phyloP scores from a whole-genome alignment of 2,797 vertebrate genomes.

The Novumbra hubbsi region DNA sequence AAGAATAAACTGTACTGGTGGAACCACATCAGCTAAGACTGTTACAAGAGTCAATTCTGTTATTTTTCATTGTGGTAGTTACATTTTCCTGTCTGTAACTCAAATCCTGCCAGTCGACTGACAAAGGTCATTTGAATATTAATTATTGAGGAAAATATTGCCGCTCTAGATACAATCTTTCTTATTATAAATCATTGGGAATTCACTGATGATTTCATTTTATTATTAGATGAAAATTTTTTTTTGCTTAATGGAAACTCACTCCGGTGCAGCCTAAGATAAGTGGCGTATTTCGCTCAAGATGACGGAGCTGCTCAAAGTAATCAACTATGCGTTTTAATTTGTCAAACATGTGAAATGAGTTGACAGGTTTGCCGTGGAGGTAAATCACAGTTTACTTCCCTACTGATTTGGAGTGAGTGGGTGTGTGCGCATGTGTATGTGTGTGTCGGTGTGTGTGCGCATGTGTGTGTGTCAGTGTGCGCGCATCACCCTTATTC shows the following conservation, averaged over 20 bases:
- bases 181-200: not conserved
- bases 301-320: not conserved
- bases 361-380: slow-evolving; percentile 27
- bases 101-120: slow-evolving; percentile 2
- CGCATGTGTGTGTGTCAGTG: not conserved
- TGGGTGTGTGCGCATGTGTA: slow-evolving; percentile 7
- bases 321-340: slow-evolving; percentile 14
- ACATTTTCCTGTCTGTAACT: not conserved
- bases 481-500: not conserved
- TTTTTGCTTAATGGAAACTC: not conserved
- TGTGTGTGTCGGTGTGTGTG: not conserved
- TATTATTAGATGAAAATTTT: not conserved
- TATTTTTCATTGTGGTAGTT: not conserved
- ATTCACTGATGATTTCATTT: not conserved
- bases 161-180: slow-evolving; percentile 11
- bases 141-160: slow-evolving; percentile 12
- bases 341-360: slow-evolving; percentile 27
- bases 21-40: not conserved
- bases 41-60: not conserved
- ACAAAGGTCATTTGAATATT: slow-evolving; percentile 16
- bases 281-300: slow-evolving; percentile 3
- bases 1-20: not conserved
- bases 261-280: not conserved
- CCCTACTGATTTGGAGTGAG: slow-evolving; percentile 29
- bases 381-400: slow-evolving; percentile 34